Percentiles rank a stretch among this genome's conserved stretches.
Evolutionary conservation across 23 tunicate genomes (phyloP).

Genomic region (Ciona savignyi): DNA sequence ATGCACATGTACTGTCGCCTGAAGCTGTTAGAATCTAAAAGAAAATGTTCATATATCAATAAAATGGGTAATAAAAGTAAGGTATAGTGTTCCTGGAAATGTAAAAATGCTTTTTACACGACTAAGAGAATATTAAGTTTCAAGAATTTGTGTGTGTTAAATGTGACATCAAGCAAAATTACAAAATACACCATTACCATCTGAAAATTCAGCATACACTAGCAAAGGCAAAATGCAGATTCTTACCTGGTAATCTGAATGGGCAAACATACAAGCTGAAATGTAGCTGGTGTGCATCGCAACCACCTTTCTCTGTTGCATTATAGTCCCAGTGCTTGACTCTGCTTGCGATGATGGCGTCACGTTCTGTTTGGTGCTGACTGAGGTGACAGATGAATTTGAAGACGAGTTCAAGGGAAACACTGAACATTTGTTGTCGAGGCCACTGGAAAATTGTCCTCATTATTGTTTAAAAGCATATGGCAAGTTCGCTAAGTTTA

Average conservation of each 20-base stretch:
- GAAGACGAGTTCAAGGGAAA: slow-evolving; percentile 55
- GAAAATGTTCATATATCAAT: not conserved
- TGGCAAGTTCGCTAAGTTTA: too few relatives aligned
- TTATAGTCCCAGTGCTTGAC: slow-evolving; percentile 3
- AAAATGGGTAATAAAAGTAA: too few relatives aligned
- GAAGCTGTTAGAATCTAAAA: slow-evolving; percentile 88
- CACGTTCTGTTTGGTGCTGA: not conserved
- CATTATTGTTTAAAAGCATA: too few relatives aligned
- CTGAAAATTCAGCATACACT: too few relatives aligned
- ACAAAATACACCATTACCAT: too few relatives aligned
- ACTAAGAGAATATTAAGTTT: too few relatives aligned
- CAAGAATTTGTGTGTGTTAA: too few relatives aligned
- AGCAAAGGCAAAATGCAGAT: too few relatives aligned
- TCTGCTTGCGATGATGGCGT: slow-evolving; percentile 3
- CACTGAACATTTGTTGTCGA: slow-evolving; percentile 94
- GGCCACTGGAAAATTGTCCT: slow-evolving; percentile 58
- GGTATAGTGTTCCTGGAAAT: too few relatives aligned
- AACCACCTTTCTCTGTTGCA: slow-evolving; percentile 78
- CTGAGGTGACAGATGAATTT: not conserved
- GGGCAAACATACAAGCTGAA: slow-evolving; percentile 81
- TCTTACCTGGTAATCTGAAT: slow-evolving; percentile 94
- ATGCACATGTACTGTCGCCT: slow-evolving; percentile 90
- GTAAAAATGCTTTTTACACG: too few relatives aligned
- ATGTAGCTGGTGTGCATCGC: slow-evolving; percentile 97
- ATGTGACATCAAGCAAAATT: too few relatives aligned